Evolutionary conservation across 1,140 invertebrate genomes (phyloP).

Genomic region (Aleiodes sp.): DNA sequence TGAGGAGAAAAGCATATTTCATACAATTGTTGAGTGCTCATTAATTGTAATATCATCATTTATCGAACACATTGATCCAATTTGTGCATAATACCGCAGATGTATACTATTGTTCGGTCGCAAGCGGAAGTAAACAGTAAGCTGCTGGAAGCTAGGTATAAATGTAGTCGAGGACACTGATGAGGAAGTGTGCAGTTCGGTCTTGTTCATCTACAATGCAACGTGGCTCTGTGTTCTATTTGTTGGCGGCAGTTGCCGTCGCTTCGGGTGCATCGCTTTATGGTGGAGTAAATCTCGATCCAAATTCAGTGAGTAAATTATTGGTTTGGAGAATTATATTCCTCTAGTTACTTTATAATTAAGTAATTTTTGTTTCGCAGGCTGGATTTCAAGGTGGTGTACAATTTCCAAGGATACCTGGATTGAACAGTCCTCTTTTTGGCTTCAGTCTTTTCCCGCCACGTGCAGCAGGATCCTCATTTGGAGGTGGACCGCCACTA

Average conservation of each 20-base stretch:
- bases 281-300: background rate
- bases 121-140: background rate
- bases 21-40: background rate
- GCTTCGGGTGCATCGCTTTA: slow-evolving; percentile 3
- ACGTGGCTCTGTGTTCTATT: background rate
- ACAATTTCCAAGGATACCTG: slow-evolving; percentile 22
- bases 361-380: background rate
- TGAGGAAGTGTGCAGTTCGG: background rate
- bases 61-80: background rate
- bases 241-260: background rate
- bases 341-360: background rate
- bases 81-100: background rate
- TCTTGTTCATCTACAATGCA: background rate
- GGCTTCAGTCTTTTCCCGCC: slow-evolving; percentile 12
- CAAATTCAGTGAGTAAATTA: slow-evolving; percentile 16
- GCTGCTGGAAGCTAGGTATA: background rate
- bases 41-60: background rate
- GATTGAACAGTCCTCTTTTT: slow-evolving; percentile 10
- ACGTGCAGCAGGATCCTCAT: background rate
- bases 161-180: background rate
- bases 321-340: background rate
- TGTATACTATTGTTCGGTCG: slow-evolving; percentile 2
- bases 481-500: background rate
- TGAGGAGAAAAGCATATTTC: background rate
- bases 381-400: background rate